Conservation (phyloP, 2,113 vertebrate species). For the Petromus typicus region DNA sequence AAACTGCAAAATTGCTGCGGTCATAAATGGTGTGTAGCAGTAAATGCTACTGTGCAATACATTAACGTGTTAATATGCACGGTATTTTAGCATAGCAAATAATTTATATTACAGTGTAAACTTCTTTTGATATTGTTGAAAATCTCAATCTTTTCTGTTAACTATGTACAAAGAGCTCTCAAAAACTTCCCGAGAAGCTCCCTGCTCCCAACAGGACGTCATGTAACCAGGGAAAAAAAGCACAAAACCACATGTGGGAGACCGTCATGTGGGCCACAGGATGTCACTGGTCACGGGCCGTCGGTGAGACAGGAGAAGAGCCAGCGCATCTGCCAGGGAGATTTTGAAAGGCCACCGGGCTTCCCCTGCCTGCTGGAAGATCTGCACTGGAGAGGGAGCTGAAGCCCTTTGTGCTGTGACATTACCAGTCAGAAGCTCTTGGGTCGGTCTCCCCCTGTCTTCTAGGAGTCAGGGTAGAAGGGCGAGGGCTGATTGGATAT, state of each 20-base stretch:
- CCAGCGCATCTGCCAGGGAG: conserved; percentile 53
- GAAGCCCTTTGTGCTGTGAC: conserved; percentile 17
- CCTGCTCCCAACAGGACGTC: neutral
- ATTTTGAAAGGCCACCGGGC: conserved; percentile 40
- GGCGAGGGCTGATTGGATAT: neutral
- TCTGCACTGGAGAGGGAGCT: neutral
- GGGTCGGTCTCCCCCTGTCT: neutral
- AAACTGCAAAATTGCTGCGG: conserved; percentile 59
- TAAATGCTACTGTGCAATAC: conserved; percentile 15
- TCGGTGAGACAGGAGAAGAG: conserved; percentile 50
- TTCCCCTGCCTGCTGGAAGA: conserved; percentile 44
- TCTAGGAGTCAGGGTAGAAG: neutral
- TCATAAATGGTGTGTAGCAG: neutral
- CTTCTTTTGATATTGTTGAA: conserved; percentile 37
- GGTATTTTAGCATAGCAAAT: conserved; percentile 38
- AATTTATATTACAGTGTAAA: conserved; percentile 11
- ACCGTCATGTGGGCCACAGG: conserved; percentile 4
- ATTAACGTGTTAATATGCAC: conserved; percentile 4
- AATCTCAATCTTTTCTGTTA: conserved; percentile 55
- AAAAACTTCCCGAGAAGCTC: conserved; percentile 24
- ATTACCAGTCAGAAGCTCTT: neutral
- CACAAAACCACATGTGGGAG: conserved; percentile 44
- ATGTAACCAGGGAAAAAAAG: neutral
- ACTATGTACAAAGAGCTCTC: neutral
- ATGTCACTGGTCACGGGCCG: conserved; percentile 39